A percentile compares a stretch with the other conserved stretches of the same genome.
phyloP scores from a whole-genome alignment of 2,888 invertebrate species.

The Bugulina stolonifera region DNA sequence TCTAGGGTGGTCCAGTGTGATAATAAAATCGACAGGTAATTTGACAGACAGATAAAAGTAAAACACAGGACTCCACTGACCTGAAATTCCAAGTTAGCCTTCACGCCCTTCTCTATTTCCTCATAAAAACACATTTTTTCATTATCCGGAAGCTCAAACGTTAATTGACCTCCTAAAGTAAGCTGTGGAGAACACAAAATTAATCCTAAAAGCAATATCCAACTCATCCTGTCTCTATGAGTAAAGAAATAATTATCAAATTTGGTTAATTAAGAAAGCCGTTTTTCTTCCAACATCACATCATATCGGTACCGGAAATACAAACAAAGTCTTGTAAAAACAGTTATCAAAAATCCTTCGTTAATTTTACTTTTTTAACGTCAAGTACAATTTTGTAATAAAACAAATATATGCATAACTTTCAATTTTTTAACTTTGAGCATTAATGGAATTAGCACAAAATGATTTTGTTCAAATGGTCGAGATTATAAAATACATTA shows the following conservation, averaged over 20 bases:
- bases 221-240: neutral
- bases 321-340: constrained; percentile 9
- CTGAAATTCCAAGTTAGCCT: constrained; percentile 89
- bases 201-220: neutral
- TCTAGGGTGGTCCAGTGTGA: too few relatives aligned
- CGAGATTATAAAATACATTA: too few relatives aligned
- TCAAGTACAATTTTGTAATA: neutral
- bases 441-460: too few relatives aligned
- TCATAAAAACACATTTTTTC: constrained; percentile 96
- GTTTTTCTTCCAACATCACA: neutral
- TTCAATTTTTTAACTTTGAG: too few relatives aligned
- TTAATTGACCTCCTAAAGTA: constrained; percentile 63
- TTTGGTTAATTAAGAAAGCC: too few relatives aligned
- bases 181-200: neutral
- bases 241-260: too few relatives aligned
- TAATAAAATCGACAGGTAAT: too few relatives aligned
- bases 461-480: too few relatives aligned
- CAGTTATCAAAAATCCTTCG: neutral
- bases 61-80: too few relatives aligned
- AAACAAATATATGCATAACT: too few relatives aligned
- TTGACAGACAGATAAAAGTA: too few relatives aligned
- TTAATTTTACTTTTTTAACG: neutral
- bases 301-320: constrained; percentile 13
- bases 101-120: constrained; percentile 73
- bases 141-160: constrained; percentile 94